phyloP scores from a whole-genome alignment of 2,113 vertebrate genomes.

The Bungarus multicinctus region DNA sequence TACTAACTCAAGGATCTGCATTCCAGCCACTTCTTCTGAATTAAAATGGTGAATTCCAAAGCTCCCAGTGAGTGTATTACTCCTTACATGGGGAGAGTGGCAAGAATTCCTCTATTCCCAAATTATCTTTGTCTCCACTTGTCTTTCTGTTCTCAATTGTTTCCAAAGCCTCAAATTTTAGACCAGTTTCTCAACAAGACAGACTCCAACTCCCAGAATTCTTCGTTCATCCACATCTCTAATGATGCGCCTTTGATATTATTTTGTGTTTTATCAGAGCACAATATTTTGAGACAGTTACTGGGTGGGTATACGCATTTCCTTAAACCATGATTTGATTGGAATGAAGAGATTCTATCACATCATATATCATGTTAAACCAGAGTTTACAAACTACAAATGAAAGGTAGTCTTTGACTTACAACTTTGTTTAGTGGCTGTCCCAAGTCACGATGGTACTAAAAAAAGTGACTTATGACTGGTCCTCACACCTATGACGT shows the following conservation, averaged over 20 bases:
- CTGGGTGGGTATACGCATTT: neutral
- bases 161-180: neutral
- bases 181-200: neutral
- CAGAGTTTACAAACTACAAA: neutral
- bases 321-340: neutral
- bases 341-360: neutral
- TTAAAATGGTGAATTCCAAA: neutral
- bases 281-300: neutral
- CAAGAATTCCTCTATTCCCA: neutral
- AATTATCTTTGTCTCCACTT: neutral
- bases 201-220: neutral
- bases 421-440: neutral
- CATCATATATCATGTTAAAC: neutral
- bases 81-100: neutral
- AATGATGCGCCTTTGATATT: neutral
- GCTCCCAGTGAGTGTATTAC: neutral
- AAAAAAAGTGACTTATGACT: neutral
- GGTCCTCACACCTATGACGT: neutral
- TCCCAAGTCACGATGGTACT: neutral
- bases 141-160: neutral
- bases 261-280: neutral
- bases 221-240: neutral
- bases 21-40: neutral
- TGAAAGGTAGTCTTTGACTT: neutral
- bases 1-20: neutral